phyloP scores from a whole-genome alignment of 2,888 invertebrate species.

The Clanis bilineata region DNA sequence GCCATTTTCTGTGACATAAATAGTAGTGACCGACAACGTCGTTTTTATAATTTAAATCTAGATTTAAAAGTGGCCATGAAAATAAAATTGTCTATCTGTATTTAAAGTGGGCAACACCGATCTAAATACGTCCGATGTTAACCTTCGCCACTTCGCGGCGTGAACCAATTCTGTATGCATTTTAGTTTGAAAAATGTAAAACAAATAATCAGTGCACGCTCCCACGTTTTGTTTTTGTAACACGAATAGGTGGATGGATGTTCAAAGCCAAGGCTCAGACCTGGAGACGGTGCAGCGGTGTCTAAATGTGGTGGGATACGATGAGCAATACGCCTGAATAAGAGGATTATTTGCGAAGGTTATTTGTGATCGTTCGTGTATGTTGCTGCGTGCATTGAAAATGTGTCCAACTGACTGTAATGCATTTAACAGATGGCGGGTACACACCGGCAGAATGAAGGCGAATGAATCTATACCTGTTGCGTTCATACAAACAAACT shows the following conservation, averaged over 20 bases:
- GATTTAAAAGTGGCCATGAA: no score
- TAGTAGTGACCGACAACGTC: no score
- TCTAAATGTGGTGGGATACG: conserved; percentile 1
- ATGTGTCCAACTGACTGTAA: no score
- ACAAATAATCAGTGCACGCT: conserved; percentile 28
- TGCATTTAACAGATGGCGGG: no score
- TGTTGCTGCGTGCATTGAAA: background rate
- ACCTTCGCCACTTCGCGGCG: conserved; percentile 21
- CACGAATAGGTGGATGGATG: conserved; percentile 31
- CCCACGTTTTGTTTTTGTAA: conserved; percentile 33
- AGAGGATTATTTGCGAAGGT: background rate
- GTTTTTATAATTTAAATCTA: no score
- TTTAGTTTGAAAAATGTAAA: conserved; percentile 27
- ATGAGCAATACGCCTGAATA: conserved; percentile 1
- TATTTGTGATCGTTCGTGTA: background rate
- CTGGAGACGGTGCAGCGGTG: conserved; percentile 22
- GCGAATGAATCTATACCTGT: no score
- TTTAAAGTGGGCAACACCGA: background rate
- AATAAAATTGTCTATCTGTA: background rate
- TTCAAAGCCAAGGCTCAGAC: conserved; percentile 46
- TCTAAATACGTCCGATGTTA: conserved; percentile 10
- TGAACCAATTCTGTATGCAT: conserved; percentile 23
- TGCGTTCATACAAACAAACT: no score
- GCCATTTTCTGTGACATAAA: no score
- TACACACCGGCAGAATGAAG: no score